These are phyloP conservation scores for Sapayoa aenigma DNA, from an alignment of 2,113 vertebrate species.

Conservation along the genomic window DNA sequence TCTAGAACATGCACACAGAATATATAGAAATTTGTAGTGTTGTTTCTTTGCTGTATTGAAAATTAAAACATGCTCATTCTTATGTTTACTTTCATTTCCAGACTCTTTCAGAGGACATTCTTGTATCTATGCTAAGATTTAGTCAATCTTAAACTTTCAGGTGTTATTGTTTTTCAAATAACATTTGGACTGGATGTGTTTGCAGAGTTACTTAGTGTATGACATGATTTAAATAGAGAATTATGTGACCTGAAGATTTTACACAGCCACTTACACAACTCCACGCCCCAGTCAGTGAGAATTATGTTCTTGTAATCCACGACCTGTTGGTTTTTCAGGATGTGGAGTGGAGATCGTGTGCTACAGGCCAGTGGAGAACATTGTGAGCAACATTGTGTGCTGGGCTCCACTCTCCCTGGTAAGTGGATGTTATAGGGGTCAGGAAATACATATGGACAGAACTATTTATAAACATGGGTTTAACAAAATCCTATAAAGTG, in stretches of 20 bases:
- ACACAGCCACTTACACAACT: neutral
- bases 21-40: rapidly evolving
- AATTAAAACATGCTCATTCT: rapidly evolving
- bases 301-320: neutral
- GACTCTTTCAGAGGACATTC: neutral
- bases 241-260: neutral
- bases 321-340: neutral
- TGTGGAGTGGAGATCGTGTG: neutral
- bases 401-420: neutral
- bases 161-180: neutral
- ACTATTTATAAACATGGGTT: neutral
- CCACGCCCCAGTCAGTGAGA: neutral
- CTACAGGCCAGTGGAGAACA: neutral
- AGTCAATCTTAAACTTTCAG: neutral
- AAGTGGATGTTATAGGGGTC: neutral
- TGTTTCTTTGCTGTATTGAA: neutral
- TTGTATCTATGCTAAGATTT: neutral
- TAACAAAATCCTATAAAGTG: neutral
- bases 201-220: neutral
- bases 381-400: rapidly evolving
- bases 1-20: neutral
- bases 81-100: neutral
- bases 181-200: neutral
- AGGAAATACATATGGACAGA: neutral
- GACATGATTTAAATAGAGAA: neutral